Evolutionary conservation across 1,140 invertebrate genomes (phyloP).

Genomic region (Drosophila miranda): DNA sequence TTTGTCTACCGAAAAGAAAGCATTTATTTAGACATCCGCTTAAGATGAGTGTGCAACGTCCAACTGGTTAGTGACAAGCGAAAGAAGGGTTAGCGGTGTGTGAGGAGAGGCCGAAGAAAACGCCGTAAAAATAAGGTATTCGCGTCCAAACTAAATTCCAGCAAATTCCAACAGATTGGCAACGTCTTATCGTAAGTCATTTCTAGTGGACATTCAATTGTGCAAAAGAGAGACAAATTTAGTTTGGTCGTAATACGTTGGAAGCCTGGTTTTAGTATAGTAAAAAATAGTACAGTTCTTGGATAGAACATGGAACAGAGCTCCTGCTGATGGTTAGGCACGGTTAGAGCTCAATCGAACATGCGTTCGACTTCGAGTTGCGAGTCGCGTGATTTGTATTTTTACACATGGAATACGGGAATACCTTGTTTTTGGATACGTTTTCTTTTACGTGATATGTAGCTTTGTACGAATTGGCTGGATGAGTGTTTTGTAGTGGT

Average conservation of each 20-base stretch:
- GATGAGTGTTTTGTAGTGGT: slow-evolving; percentile 71
- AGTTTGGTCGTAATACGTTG: slow-evolving; percentile 76
- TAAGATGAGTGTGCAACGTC: not conserved
- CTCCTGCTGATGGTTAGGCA: slow-evolving; percentile 29
- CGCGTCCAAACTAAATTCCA: slow-evolving; percentile 80
- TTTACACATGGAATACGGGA: slow-evolving; percentile 68
- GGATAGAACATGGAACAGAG: slow-evolving; percentile 16
- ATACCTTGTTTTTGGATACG: slow-evolving; percentile 82
- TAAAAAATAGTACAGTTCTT: slow-evolving; percentile 22
- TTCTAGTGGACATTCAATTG: not conserved
- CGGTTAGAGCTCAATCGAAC: slow-evolving; percentile 54
- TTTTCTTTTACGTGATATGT: slow-evolving; percentile 82
- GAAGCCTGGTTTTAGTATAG: slow-evolving; percentile 56
- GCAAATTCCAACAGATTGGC: slow-evolving; percentile 19
- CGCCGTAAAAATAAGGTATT: slow-evolving; percentile 80
- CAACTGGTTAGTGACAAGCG: slow-evolving; percentile 25
- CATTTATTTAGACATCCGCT: not conserved
- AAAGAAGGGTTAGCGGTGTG: slow-evolving; percentile 40
- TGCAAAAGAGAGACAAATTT: slow-evolving; percentile 44
- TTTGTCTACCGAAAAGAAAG: slow-evolving; percentile 87
- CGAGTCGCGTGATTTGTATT: slow-evolving; percentile 26
- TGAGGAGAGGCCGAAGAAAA: slow-evolving; percentile 67
- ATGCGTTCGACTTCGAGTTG: slow-evolving; percentile 9
- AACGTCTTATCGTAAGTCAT: slow-evolving; percentile 11
- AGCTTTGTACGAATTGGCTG: slow-evolving; percentile 80